Evolutionary conservation across 2,888 invertebrate species (phyloP), one percentile per base, ranked within the genome.

Genomic region (Incurvaria masculella): DNA sequence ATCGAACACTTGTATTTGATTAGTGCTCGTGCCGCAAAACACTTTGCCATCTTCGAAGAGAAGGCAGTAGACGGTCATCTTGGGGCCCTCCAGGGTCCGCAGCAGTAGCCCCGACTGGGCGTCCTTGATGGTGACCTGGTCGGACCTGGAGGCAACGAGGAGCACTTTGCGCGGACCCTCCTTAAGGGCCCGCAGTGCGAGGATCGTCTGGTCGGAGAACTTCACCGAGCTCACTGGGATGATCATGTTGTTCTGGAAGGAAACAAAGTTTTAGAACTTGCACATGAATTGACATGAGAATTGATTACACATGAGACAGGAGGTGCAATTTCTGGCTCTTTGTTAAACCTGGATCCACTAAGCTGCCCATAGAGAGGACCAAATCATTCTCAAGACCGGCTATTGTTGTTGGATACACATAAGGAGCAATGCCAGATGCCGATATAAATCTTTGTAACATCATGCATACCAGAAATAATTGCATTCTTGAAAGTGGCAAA

Each of bases 1-100:
- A 66, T 88, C 86, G 62, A 85, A 87, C n/a, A 86, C 84, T 51
- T 85, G 81, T 62, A 91, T 85, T 57, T 85, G 83, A 53, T 85
- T 83, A 53, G 81, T 83, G 59, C 86, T 87, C 1, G 90, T 89
- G 5, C 90, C 90, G 58, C 89, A 90, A 64, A 85, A 90, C n/a
- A 91, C 80, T 51, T 84, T 79, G 47, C 83, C 85, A 33, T 84
- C 81, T 56, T 86, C 81, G 54, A 85, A 80, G n/a, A 88, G 68
- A 48, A 90, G 63, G 6, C 87, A 85, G 60, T 89, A 90, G 1
- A 89, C 86, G 0, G 88, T 87, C 59, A 65, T 80, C 58, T 58
- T 83, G 42, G 69, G 83, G 55, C 74, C 82, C 59, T 62, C 61
- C 27, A 90, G 78, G 0, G 84, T 84, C 33, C 90, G 72, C 45